Evolutionary conservation across 2,888 invertebrate genomes (phyloP).

Genomic region (Sinodicranocentrus sp.): DNA sequence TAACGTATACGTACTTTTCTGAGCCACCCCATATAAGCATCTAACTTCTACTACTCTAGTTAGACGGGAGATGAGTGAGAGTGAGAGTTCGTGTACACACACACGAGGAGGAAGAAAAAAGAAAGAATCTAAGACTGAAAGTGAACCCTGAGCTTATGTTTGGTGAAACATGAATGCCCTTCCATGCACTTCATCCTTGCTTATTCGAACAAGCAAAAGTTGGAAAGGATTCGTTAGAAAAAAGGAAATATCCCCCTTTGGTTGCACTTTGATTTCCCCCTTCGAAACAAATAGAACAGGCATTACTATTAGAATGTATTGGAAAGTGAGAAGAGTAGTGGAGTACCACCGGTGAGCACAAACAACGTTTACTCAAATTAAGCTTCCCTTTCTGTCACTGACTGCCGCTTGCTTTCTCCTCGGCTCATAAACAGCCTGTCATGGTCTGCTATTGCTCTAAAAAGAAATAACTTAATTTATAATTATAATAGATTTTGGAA

Average conservation of each 20-base stretch:
- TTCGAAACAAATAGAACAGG: conserved; percentile 60
- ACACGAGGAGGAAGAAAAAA: conserved; percentile 31
- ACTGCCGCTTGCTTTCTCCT: not conserved
- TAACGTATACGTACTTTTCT: conserved; percentile 2
- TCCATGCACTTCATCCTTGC: conserved; percentile 48
- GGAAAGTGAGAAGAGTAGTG: conserved; percentile 26
- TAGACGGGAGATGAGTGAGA: conserved; percentile 15
- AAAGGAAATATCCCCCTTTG: conserved; percentile 50
- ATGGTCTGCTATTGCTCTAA: not conserved
- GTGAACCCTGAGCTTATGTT: conserved; percentile 57
- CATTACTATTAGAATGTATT: conserved; percentile 34
- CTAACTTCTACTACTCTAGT: conserved; percentile 24
- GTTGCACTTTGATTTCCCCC: conserved; percentile 67
- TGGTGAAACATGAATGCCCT: conserved; percentile 52
- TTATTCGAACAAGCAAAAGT: conserved; percentile 28
- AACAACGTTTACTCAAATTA: not conserved
- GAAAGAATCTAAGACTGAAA: conserved; percentile 49
- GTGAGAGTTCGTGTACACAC: conserved; percentile 29
- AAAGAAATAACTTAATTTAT: conserved; percentile 11
- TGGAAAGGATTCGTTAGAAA: conserved; percentile 37
- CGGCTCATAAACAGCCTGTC: not conserved
- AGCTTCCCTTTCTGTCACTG: not conserved
- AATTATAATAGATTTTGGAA: no score
- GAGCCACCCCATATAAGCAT: conserved; percentile 11
- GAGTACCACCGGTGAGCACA: not conserved